These are phyloP conservation scores for Megalurothrips usitatus DNA, from an alignment of 2,888 invertebrate genomes.

Conservation along the genomic window DNA sequence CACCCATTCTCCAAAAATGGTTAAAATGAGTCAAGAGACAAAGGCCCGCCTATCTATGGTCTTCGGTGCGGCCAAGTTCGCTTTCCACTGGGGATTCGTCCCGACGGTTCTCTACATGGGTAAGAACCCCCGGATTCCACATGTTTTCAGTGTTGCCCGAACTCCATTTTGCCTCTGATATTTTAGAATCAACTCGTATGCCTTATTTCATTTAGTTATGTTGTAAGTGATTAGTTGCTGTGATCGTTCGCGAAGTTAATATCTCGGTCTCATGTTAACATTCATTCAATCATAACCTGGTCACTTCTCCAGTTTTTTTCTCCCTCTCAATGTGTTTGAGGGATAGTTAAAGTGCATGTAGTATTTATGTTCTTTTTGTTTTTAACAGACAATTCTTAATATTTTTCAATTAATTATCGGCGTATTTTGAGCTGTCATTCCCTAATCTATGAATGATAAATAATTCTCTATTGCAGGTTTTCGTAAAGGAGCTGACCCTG, in stretches of 20 bases:
- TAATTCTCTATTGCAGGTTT: not conserved
- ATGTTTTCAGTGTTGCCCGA: not conserved
- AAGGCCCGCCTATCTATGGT: not conserved
- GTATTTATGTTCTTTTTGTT: not conserved
- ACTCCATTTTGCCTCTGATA: no score
- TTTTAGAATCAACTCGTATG: no score
- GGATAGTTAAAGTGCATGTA: not conserved
- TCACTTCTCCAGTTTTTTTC: not conserved
- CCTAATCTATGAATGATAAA: not conserved
- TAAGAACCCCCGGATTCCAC: not conserved
- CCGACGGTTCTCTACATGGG: constrained; percentile 8
- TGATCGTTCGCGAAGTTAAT: not conserved
- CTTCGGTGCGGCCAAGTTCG: not conserved
- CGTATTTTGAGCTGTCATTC: no score
- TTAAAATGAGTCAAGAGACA: constrained; percentile 11
- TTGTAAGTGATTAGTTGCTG: no score
- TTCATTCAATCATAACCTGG: not conserved
- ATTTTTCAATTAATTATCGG: not conserved
- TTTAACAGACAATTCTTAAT: not conserved
- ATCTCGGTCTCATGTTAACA: not conserved
- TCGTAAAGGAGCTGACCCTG: not conserved
- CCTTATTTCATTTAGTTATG: no score
- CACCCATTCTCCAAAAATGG: not conserved
- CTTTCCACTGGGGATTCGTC: not conserved
- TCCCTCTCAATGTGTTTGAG: not conserved